Conservation (phyloP, 23 tunicate species). For the Corella eumyota region DNA sequence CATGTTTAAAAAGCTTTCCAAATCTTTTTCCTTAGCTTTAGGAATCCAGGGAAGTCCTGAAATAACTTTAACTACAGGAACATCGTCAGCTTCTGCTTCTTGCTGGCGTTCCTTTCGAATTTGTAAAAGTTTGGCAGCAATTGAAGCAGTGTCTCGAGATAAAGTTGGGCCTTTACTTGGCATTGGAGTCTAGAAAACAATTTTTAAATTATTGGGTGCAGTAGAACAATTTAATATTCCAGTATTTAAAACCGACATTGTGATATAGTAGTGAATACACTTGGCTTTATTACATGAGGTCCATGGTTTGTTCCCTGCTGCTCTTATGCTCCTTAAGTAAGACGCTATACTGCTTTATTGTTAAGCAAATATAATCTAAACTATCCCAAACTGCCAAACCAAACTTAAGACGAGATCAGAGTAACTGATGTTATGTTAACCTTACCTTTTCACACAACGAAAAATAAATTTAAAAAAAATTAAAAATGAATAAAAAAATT, state of each 20-base stretch:
- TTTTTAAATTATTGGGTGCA: too few relatives aligned
- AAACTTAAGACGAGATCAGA: background rate
- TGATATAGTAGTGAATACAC: too few relatives aligned
- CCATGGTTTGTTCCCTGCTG: too few relatives aligned
- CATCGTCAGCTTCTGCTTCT: conserved; percentile 11
- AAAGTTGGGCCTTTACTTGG: conserved; percentile 23
- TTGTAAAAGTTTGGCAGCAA: conserved; percentile 65
- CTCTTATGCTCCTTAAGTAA: too few relatives aligned
- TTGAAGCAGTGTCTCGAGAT: conserved; percentile 30
- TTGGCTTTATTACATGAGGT: too few relatives aligned
- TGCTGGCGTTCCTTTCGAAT: conserved; percentile 50
- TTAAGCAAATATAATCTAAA: too few relatives aligned
- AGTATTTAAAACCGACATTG: too few relatives aligned
- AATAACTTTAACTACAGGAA: conserved; percentile 50
- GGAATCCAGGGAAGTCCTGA: conserved; percentile 87
- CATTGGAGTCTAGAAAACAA: conserved; percentile 44
- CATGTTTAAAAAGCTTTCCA: conserved; percentile 59
- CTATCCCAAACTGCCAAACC: background rate
- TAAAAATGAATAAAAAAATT: too few relatives aligned
- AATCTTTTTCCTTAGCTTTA: conserved; percentile 63
- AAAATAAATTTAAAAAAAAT: too few relatives aligned
- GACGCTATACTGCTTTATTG: too few relatives aligned
- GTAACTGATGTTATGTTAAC: too few relatives aligned
- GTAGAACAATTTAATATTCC: too few relatives aligned
- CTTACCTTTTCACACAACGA: background rate